Base-by-base conservation (phyloP, 2,797 vertebrate species). In the Benthosema pterotum region DNA sequence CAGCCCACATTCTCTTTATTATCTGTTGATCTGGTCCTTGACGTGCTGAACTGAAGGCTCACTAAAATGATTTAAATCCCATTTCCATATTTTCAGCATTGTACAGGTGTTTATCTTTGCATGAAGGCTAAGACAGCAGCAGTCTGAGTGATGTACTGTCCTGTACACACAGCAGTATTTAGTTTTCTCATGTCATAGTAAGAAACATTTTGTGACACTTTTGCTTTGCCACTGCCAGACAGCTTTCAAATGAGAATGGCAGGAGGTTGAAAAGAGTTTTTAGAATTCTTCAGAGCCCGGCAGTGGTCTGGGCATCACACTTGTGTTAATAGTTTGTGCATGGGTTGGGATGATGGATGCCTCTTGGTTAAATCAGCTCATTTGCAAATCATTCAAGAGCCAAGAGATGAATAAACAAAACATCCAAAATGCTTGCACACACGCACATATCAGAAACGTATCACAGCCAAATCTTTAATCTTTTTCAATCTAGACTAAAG, bases 311-410 rank as follows among this genome's bases (percentile, higher is more conserved):
- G 16, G n/a, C 64, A 53, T 69, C n/a, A 50, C 52, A 16, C 56
- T 69, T 54, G 68, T 55, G 54, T 32, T 32, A 32, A 32, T 8
- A 32, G 61, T 69, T n/a, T 54, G 63, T 69, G 60, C 71, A 67
- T 72, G 42, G 48, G 60, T 25, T 22, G 67, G 28, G 57, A 54
- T 52, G 61, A 69, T 15, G 19, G 57, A 76, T 28, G 17, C 25
- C 57, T 68, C 55, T 60, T 58, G 73, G 63, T 70, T 67, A 28
- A 47, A 62, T 71, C 60, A 38, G 62, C 56, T 60, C 64, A 19
- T 73, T 65, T 5, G 67, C 38, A 25, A 55, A 72, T 63, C 64
- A 69, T 52, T 43, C 45, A 59, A 22, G 53, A 55, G 69, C 71
- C 53, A 83, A 45, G 55, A 25, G 67, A 49, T 77, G 47, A 72